Percentiles rank a stretch among this genome's conserved stretches.
Evolutionary conservation across 1,140 invertebrate genomes (phyloP).

Genomic region (Plutomurus gul): DNA sequence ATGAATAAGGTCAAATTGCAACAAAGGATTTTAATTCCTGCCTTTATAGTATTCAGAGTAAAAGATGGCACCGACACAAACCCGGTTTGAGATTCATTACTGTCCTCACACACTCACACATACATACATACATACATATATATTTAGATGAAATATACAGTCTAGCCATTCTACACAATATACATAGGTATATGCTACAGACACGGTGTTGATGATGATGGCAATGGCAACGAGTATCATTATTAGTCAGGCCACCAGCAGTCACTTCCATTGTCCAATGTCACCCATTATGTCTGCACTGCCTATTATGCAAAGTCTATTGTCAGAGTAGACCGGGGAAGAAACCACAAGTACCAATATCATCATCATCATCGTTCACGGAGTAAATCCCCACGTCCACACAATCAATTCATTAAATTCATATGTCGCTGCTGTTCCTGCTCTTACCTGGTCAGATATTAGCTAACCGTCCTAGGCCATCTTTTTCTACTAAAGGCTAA

Average conservation of each 20-base stretch:
- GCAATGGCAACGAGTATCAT: not conserved
- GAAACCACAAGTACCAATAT: not conserved
- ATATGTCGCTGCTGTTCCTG: no score
- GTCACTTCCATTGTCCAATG: not conserved
- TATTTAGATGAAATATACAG: no score
- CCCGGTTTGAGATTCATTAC: conserved; percentile 13
- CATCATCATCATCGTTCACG: not conserved
- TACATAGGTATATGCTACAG: no score
- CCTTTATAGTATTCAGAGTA: conserved; percentile 3
- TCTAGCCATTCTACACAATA: no score
- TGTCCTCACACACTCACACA: not conserved
- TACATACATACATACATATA: no score
- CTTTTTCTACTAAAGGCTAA: not conserved
- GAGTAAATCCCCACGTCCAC: not conserved
- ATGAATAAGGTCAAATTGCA: conserved; percentile 19
- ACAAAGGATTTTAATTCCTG: conserved; percentile 24
- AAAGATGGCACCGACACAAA: conserved; percentile 19
- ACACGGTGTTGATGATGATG: no score
- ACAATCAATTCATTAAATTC: not conserved
- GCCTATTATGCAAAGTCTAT: not conserved
- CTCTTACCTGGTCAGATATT: not conserved
- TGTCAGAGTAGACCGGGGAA: not conserved
- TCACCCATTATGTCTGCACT: not conserved
- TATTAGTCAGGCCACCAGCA: not conserved
- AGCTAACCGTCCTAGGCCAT: not conserved